Evolutionary conservation across 2,888 invertebrate species (phyloP).

Genomic region (Cephalotes varians): DNA sequence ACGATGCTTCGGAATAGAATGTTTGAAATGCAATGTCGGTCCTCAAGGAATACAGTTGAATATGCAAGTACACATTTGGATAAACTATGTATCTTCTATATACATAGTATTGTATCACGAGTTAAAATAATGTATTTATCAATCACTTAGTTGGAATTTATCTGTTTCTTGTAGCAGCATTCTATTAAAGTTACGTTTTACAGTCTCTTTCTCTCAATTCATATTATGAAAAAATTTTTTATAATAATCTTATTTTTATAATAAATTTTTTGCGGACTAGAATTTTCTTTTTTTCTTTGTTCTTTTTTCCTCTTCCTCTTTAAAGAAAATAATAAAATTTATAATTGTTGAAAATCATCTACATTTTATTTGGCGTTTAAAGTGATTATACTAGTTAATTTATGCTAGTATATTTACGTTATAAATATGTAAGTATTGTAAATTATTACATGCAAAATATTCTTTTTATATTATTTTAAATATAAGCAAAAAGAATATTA

Average conservation of each 20-base stretch:
- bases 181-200: slow-evolving; percentile 3
- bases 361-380: neutral
- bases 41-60: slow-evolving; percentile 25
- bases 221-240: neutral
- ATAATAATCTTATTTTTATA: neutral
- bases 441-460: neutral
- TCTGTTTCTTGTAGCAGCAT: neutral
- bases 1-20: slow-evolving; percentile 1
- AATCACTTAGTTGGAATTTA: neutral
- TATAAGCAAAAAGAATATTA: neutral
- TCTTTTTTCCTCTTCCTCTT: neutral
- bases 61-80: neutral
- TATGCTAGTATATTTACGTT: neutral
- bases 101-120: neutral
- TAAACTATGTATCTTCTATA: slow-evolving; percentile 5
- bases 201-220: neutral
- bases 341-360: neutral
- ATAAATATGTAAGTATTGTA: neutral
- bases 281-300: neutral
- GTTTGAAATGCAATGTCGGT: slow-evolving; percentile 26
- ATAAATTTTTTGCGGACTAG: neutral
- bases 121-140: slow-evolving; percentile 6
- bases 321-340: neutral
- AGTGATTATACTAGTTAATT: neutral
- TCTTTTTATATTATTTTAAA: neutral